Base-by-base conservation (phyloP, 2,113 vertebrate genomes). In the Saguinus imperator region DNA sequence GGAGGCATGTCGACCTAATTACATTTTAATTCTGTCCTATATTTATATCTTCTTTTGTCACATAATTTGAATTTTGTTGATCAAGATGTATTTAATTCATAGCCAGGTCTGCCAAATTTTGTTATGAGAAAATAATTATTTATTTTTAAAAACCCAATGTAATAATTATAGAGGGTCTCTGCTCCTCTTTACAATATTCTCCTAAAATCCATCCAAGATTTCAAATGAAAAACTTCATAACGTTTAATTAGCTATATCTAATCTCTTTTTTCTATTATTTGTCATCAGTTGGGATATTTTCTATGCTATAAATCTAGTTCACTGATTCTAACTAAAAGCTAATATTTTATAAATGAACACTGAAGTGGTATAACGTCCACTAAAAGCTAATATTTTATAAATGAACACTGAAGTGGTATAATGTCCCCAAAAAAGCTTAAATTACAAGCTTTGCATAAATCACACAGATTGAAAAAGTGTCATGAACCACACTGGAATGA, bases 381-480 rank as follows among this genome's bases (percentile, higher is more conserved):
- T 90, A 61, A 90, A 94, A 61, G 77, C 8, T 95, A 89, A 97
- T 86, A 84, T 79, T 92, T 72, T 96, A 45, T 79, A 92, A 96
- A 90, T 76, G 81, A 89, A 50, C 23, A 95, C 55, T 87, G 29
- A 50, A 79, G 23, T 48, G 32, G 16, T 43, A 75, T 90, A 76
- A 35, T 91, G 16, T 83, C 52, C 48, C 80, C 20, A 66, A 43
- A 79, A 94, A 77, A 93, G 13, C 2, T 92, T 97, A 90, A 97
- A 70, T 72, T 92, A 58, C 20, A 96, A 83, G 58, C 37, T 57
- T 95, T 72, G 86, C 84, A 92, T 96, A 96, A 96, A 91, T 95
- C 72, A 91, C 55, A 83, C n/a, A 77, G 21, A 64, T 55, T 95
- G 77, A 82, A 96, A 94, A 55, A 55, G 58, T 73, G 77, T 87